Evolutionary conservation across 1,140 invertebrate species (phyloP).

Genomic region (Philotrypesis tridentata): DNA sequence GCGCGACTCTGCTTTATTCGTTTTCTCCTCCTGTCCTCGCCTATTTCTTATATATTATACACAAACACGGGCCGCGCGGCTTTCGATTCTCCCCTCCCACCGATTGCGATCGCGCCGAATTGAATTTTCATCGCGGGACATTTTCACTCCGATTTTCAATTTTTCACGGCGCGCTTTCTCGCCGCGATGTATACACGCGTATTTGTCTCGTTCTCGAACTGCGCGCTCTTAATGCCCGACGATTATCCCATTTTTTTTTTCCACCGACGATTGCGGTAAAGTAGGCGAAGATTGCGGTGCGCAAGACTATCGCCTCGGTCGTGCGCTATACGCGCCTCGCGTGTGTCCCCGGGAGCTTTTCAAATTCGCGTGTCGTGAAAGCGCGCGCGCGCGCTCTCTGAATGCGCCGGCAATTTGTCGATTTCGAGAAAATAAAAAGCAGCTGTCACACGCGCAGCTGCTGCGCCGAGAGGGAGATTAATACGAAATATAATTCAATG

Average conservation of each 20-base stretch:
- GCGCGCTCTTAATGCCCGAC: neutral
- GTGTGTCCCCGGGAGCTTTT: too few species aligned
- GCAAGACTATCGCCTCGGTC: neutral
- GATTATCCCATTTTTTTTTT: slow-evolving; percentile 7
- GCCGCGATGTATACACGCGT: neutral
- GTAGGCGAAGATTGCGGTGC: slow-evolving; percentile 31
- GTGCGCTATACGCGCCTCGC: too few species aligned
- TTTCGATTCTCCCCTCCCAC: too few species aligned
- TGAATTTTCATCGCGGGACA: neutral
- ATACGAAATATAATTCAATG: slow-evolving; percentile 17
- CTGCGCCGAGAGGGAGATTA: slow-evolving; percentile 27
- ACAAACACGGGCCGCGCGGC: too few species aligned
- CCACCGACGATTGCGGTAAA: slow-evolving; percentile 21
- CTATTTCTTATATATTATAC: neutral
- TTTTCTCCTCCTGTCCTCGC: neutral
- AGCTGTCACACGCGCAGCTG: slow-evolving; percentile 35
- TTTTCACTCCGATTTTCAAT: neutral
- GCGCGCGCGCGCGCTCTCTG: neutral
- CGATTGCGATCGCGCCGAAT: neutral
- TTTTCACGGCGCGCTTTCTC: too few species aligned
- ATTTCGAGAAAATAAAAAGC: neutral
- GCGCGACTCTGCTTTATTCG: neutral
- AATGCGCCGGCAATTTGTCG: neutral
- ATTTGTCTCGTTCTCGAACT: too few species aligned
- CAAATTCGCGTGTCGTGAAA: too few species aligned